Base-by-base conservation (phyloP, 2,113 vertebrate species). In the Alexandromys fortis region DNA sequence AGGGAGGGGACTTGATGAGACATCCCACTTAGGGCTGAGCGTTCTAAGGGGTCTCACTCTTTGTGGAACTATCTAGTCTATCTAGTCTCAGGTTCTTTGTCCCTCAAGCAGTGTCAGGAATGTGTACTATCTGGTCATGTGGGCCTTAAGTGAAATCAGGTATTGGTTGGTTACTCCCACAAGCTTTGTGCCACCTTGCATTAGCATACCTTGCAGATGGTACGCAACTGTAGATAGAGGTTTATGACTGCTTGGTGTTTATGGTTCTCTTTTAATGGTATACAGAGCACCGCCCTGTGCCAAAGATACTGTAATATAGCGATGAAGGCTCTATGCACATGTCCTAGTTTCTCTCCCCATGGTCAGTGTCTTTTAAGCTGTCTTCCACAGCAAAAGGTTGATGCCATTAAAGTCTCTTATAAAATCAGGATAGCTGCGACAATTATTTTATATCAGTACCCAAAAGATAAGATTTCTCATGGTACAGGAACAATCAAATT, bases 331-430 rank as follows among this genome's bases (percentile, higher is more conserved):
- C n/a, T 58, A 13, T 30, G 12, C 26, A 61, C 35, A 61, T 26
- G 26, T 0, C 35, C 12, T 63, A 61, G 47, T 52, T 24, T 94
- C 4, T 72, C 12, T 90, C 45, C 73, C 68, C 65, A 22, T 13
- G 3, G 13, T 81, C 17, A 1, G 35, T 2, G 6, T 92, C 47
- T n/a, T 87, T 11, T 19, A 78, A 67, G 19, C 17, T 42, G 26
- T 75, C 9, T 89, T 83, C 58, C 2, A 45, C 26, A 22, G 55
- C 58, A 76, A 90, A 94, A 89, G 26, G 26, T 75, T 92, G 58
- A 82, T 70, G 52, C 65, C 45, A 45, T n/a, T 79, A 42, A 96
- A 86, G 93, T 86, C 63, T 89, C 17, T 93, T 88, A 75, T 35
- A 91, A 95, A 82, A 49, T 49, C 35, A 92, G 47, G 33, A 42